These are phyloP conservation scores for Hemicentrotus pulcherrimus DNA, from an alignment of 35 echinoderm and acorn worm species.

Conservation along the genomic window DNA sequence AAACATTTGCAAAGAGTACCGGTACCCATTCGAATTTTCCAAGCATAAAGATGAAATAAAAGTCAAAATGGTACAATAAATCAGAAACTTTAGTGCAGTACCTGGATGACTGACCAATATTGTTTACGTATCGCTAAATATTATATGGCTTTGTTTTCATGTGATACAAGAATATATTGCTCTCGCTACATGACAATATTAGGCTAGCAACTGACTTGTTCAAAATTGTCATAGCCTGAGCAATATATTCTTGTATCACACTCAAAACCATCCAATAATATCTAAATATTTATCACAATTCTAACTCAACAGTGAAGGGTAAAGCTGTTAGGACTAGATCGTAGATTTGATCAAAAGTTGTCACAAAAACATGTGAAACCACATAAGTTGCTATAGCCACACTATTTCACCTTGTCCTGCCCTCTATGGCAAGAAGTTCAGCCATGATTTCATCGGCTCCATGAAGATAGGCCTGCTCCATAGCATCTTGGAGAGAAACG, in stretches of 20 bases:
- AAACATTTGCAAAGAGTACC: not conserved
- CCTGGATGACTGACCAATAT: too few relatives aligned
- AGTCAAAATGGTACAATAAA: too few relatives aligned
- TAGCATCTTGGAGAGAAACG: conserved; percentile 24
- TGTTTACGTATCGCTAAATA: too few relatives aligned
- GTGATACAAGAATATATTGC: too few relatives aligned
- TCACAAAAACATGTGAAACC: not conserved
- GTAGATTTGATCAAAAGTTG: not conserved
- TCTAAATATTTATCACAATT: not conserved
- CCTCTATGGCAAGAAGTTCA: conserved; percentile 12
- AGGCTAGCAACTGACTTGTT: too few relatives aligned
- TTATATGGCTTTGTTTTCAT: too few relatives aligned
- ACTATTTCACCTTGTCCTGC: conserved; percentile 26
- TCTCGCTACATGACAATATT: too few relatives aligned
- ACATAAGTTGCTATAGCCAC: not conserved
- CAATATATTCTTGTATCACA: too few relatives aligned
- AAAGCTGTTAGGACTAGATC: not conserved
- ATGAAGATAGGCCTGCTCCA: conserved; percentile 7
- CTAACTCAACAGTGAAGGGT: not conserved
- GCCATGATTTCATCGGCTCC: conserved; percentile 27
- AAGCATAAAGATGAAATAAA: not conserved
- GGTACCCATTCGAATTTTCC: not conserved
- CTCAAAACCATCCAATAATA: too few relatives aligned
- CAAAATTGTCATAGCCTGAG: too few relatives aligned
- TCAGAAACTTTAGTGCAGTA: too few relatives aligned